Evolutionary conservation across 2,888 invertebrate genomes (phyloP).

Genomic region (Ametastegia equiseti): DNA sequence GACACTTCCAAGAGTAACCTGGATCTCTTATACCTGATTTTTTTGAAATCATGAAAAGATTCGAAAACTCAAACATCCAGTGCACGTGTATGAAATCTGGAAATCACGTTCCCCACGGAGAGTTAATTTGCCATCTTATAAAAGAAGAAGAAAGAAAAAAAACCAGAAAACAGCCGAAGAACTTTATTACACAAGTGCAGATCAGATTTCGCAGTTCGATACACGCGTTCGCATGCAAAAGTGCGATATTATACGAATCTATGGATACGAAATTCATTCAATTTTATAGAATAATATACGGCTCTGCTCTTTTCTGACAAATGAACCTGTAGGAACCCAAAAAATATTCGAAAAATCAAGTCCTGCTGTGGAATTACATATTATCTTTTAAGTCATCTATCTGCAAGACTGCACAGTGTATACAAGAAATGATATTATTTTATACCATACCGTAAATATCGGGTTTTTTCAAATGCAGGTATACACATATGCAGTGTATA

Average conservation of each 20-base stretch:
- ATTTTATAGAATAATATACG: not conserved
- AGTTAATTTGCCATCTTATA: not conserved
- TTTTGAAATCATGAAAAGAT: no score
- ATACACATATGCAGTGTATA: not conserved
- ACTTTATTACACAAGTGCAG: not conserved
- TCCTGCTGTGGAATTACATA: not conserved
- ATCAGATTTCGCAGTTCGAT: not conserved
- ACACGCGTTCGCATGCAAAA: not conserved
- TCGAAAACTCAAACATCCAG: no score
- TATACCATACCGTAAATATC: not conserved
- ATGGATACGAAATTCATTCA: not conserved
- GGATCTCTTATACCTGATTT: no score
- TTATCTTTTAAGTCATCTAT: conserved; percentile 7
- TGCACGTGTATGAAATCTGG: no score
- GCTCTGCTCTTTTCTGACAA: not conserved
- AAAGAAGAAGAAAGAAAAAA: not conserved
- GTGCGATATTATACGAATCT: not conserved
- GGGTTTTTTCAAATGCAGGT: not conserved
- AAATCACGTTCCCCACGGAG: no score
- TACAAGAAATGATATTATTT: not conserved
- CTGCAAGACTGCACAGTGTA: no score
- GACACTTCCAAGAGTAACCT: no score
- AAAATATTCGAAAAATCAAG: not conserved
- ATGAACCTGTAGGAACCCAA: not conserved
- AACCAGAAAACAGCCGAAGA: not conserved